Percentiles rank a stretch among this genome's conserved stretches.
phyloP scores from a whole-genome alignment of 2,888 invertebrate species.

The Caenorhabditis zanzibari region DNA sequence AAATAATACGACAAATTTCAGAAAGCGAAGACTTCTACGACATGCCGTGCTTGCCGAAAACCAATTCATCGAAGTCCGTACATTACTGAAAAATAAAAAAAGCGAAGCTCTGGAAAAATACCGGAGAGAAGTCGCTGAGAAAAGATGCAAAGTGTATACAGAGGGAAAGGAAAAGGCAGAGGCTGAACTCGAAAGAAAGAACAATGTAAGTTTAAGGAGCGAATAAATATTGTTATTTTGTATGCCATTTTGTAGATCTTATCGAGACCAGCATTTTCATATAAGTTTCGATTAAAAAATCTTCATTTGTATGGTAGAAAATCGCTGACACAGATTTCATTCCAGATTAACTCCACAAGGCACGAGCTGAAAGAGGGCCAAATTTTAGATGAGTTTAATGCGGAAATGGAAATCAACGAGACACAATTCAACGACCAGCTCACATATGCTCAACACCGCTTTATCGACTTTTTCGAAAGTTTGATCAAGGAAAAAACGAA shows the following conservation, averaged over 20 bases:
- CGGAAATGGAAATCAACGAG: slow-evolving; percentile 24
- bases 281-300: too few relatives aligned
- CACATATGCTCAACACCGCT: slow-evolving; percentile 26
- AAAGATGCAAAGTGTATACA: slow-evolving; percentile 16
- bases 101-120: slow-evolving; percentile 1
- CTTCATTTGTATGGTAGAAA: too few relatives aligned
- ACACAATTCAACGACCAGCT: slow-evolving; percentile 31
- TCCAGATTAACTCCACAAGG: slow-evolving; percentile 22
- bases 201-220: slow-evolving; percentile 4
- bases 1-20: slow-evolving; percentile 15
- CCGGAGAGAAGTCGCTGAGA: background rate
- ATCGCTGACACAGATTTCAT: too few relatives aligned
- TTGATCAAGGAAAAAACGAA: slow-evolving; percentile 37
- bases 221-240: background rate
- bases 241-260: too few relatives aligned
- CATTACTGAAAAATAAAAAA: slow-evolving; percentile 9
- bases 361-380: slow-evolving; percentile 39
- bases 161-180: slow-evolving; percentile 21
- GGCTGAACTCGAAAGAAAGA: background rate
- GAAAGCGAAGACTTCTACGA: slow-evolving; percentile 20
- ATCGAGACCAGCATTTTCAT: too few relatives aligned
- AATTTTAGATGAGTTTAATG: slow-evolving; percentile 37
- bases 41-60: slow-evolving; percentile 20
- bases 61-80: slow-evolving; percentile 27
- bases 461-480: slow-evolving; percentile 23